Evolutionary conservation across 2,888 invertebrate species (phyloP), one percentile per base, ranked within the genome.

Genomic region (Macrosoma leucophasiata): DNA sequence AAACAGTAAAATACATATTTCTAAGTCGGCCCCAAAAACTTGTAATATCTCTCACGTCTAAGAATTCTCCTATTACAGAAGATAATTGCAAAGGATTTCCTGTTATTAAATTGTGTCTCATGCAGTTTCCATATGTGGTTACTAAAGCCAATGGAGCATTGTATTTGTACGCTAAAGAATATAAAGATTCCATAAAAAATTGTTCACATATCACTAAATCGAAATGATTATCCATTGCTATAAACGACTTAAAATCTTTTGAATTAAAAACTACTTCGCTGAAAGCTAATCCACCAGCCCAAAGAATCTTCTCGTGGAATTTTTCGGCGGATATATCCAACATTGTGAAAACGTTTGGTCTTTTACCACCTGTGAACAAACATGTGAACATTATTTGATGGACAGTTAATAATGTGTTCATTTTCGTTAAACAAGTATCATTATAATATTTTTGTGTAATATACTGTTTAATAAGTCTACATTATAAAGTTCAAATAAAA

Each of bases 201-300:
- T 77, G 71, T 48, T 84, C 84, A n/a, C 64, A 53, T 2, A 86
- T 66, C 2, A 86, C 69, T 7, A 86, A 43, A 45, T 86, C 85
- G 25, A 73, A 85, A 31, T 60, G 57, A 14, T 66, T 61, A 22
- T 78, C 68, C 41, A 65, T 52, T 2, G 48, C 48, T 1, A 82
- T 39, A 19, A 82, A 65, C 1, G 59, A 41, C 43, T 55, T 52
- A 1, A 79, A 62, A 40, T 62, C 50, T 8, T 52, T 58, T 1
- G 78, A 73, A 33, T 68, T 69, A 3, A 79, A 39, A 1, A 60
- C 52, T 2, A 66, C 46, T 49, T 81, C 72, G 8, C 77, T 74
- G 3, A 64, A 63, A 1, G 61, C 72, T 13, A 69, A 28, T 1
- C 74, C 73, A 3, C 75, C 76, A n/a, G 45, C 46, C 69, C 74